These are phyloP conservation scores for Poliocrania exsul DNA, from an alignment of 2,797 vertebrate genomes.

Conservation along the genomic window DNA sequence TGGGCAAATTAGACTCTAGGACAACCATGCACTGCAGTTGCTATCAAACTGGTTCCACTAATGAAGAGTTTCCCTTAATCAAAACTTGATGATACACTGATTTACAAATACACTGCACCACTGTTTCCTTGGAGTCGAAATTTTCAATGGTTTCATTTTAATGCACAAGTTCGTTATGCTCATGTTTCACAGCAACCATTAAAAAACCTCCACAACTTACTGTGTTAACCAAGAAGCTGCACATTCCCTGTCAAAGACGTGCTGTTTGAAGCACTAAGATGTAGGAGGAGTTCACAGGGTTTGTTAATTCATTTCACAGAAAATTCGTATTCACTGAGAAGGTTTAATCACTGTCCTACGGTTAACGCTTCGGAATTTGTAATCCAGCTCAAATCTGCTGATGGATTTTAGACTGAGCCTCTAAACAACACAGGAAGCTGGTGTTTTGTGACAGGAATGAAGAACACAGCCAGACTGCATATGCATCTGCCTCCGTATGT, in stretches of 20 bases:
- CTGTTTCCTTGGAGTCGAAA: neutral
- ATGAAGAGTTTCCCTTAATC: neutral
- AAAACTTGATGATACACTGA: neutral
- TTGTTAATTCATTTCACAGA: conserved; percentile 24
- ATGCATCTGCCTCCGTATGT: conserved; percentile 8
- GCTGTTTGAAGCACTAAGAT: neutral
- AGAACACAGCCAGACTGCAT: neutral
- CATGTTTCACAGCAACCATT: neutral
- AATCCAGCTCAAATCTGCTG: neutral
- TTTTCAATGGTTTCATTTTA: conserved; percentile 5
- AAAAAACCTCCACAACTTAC: neutral
- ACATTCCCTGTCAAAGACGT: neutral
- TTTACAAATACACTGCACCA: neutral
- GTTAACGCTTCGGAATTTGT: neutral
- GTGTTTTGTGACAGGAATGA: neutral
- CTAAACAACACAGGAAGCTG: neutral
- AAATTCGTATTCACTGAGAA: neutral
- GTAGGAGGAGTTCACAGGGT: conserved; percentile 19
- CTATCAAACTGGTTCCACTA: neutral
- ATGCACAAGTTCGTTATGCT: neutral
- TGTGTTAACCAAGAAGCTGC: neutral
- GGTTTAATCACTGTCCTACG: neutral
- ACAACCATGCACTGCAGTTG: neutral
- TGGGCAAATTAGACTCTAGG: neutral
- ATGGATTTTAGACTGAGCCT: neutral